phyloP scores from a whole-genome alignment of 1,140 invertebrate genomes.

The Rhopalosiphum padi region DNA sequence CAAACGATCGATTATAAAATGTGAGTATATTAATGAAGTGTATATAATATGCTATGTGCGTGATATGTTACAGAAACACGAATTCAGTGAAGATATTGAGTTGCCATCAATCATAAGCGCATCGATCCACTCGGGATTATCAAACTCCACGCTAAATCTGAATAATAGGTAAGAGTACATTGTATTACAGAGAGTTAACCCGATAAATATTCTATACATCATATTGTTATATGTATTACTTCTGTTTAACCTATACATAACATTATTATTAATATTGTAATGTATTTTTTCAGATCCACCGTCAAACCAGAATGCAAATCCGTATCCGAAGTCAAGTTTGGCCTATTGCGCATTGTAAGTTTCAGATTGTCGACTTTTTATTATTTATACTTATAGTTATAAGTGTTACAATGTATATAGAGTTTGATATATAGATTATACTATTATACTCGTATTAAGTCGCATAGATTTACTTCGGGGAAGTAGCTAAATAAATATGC shows the following conservation, averaged over 20 bases:
- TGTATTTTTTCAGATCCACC: background rate
- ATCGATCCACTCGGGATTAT: slow-evolving; percentile 1
- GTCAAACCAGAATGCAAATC: background rate
- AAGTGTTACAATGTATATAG: too few species aligned
- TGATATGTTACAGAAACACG: slow-evolving; percentile 18
- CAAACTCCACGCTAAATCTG: background rate
- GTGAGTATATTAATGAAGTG: background rate
- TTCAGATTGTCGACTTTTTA: background rate
- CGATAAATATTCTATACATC: background rate
- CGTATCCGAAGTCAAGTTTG: background rate
- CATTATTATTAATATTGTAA: background rate
- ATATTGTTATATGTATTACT: background rate
- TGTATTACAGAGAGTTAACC: background rate
- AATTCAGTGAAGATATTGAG: background rate
- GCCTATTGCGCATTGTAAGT: slow-evolving; percentile 35
- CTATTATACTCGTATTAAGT: too few species aligned
- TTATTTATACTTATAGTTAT: background rate
- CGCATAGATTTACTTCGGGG: too few species aligned
- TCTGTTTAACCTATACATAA: background rate
- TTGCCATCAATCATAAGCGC: slow-evolving; percentile 7
- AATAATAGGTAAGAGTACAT: slow-evolving; percentile 1
- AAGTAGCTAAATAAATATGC: too few species aligned
- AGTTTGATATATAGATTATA: too few species aligned
- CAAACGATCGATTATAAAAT: background rate
- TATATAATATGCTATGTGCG: background rate